Evolutionary conservation across 2,888 invertebrate genomes (phyloP).

Genomic region (Vanessa cardui): DNA sequence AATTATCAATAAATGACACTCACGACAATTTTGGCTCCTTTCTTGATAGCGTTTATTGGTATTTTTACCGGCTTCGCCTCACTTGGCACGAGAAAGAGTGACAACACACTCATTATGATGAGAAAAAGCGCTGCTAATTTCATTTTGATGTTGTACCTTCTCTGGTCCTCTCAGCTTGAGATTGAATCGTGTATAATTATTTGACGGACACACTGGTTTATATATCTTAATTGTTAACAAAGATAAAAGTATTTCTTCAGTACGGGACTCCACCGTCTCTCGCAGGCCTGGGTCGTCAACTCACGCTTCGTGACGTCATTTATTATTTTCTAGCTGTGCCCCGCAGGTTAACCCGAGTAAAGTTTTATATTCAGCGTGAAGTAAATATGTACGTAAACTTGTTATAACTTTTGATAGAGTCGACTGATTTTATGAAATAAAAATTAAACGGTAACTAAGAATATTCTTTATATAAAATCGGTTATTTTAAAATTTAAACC

Average conservation of each 20-base stretch:
- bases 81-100: slow-evolving; percentile 25
- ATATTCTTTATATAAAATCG: no score
- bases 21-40: slow-evolving; percentile 52
- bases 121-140: slow-evolving; percentile 36
- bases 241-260: slow-evolving; percentile 24
- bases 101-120: slow-evolving; percentile 33
- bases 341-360: slow-evolving; percentile 25
- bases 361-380: no score
- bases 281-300: slow-evolving; percentile 17
- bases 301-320: slow-evolving; percentile 4
- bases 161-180: slow-evolving; percentile 6
- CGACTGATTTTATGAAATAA: no score
- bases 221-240: slow-evolving; percentile 23
- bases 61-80: slow-evolving; percentile 52
- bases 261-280: slow-evolving; percentile 39
- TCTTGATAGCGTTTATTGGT: slow-evolving; percentile 51
- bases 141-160: slow-evolving; percentile 32
- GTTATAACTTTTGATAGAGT: no score
- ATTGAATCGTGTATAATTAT: slow-evolving; percentile 7
- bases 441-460: no score
- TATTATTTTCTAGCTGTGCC: slow-evolving; percentile 38
- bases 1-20: slow-evolving; percentile 39
- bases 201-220: slow-evolving; percentile 11
- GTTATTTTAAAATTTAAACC: no score
- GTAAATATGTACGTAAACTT: no score